Base-by-base conservation (phyloP, 2,113 vertebrate species). In the Macaca nemestrina region DNA sequence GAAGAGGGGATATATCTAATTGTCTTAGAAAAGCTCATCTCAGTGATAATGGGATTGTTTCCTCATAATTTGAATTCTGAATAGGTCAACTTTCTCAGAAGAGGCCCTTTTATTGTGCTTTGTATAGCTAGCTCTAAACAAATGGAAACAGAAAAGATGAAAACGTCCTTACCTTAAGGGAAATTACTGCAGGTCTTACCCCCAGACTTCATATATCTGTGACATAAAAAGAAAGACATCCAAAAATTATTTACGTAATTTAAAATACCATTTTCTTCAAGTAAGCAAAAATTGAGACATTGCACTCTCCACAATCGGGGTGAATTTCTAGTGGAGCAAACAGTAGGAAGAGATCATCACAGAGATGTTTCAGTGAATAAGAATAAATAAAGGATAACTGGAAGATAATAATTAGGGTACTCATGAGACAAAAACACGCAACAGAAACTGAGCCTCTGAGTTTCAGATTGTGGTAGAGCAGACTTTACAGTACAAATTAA, bases 101-200 rank as follows among this genome's bases (percentile, higher is more conserved):
- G 35, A 67, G 85, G 14, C 5, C 4, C 13, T 48, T 64, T 73
- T 2, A 67, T 20, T 72, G 40, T 43, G 43, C 14, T 68, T 61
- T 64, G 2, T 45, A 12, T 10, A 85, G 23, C 5, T 43, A 79
- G 11, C 2, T 68, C 16, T 38, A 6, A 93, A 86, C 30, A 79
- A 50, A 61, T 32, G 12, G 13, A 79, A 96, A 75, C 32, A 43
- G 7, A 88, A 82, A 68, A 57, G 83, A 43, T 27, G 8, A 67
- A 83, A 40, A 2, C 43, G 2, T 52, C 48, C 87, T 61, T 98
- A 97, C 97, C 96, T 97, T 96, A 88, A 4, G 6, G 14, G 35
- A 96, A 96, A 95, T 70, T 8, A 93, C 30, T 43, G 38, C 12
- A 45, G 38, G n/a, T 93, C 64, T 59, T 78, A 50, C 35, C 3